These are phyloP conservation scores for Philopotamus ludificatus DNA, from an alignment of 1,140 invertebrate genomes.

Conservation along the genomic window DNA sequence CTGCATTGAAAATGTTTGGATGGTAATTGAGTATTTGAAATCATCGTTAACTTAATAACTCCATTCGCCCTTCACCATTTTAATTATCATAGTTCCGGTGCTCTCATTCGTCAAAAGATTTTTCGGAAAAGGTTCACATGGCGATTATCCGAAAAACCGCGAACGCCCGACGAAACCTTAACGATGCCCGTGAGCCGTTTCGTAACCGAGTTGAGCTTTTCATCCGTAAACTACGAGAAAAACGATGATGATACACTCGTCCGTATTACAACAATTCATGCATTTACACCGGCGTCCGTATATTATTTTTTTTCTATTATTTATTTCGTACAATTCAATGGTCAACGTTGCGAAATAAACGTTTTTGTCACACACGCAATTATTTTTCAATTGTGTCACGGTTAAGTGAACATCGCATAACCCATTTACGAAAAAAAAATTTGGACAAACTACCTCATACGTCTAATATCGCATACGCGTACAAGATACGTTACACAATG, in stretches of 20 bases:
- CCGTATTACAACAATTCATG: not conserved
- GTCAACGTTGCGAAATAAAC: constrained; percentile 25
- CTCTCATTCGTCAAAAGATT: not conserved
- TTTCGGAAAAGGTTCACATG: constrained; percentile 23
- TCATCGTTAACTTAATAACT: no score
- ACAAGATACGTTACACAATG: no score
- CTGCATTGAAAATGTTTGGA: no score
- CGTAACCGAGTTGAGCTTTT: constrained; percentile 11
- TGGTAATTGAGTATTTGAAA: no score
- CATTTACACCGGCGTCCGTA: not conserved
- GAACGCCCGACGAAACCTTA: not conserved
- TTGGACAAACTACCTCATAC: not conserved
- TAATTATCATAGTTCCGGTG: not conserved
- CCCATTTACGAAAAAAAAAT: constrained; percentile 28
- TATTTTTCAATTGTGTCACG: constrained; percentile 37
- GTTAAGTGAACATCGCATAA: constrained; percentile 36
- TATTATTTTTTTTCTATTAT: constrained; percentile 10
- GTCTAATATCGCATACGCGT: no score
- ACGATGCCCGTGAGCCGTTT: not conserved
- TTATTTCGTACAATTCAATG: constrained; percentile 12
- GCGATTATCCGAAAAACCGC: constrained; percentile 15
- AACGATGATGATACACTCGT: constrained; percentile 23
- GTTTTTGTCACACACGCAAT: constrained; percentile 30
- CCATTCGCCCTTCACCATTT: no score
- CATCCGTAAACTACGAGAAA: not conserved